Conservation (phyloP, 2,888 invertebrate genomes). For the Heliconius sara region DNA sequence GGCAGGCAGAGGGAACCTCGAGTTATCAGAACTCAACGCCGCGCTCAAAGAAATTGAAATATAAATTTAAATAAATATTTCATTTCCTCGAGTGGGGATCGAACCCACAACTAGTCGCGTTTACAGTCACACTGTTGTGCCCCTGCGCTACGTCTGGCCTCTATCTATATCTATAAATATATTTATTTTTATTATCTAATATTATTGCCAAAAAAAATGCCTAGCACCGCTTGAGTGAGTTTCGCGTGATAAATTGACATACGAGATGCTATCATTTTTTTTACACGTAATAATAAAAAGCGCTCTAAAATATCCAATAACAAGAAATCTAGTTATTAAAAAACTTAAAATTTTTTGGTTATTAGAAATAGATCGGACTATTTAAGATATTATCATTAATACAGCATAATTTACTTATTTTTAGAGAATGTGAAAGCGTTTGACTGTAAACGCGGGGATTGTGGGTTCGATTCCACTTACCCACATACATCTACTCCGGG, state of each 20-base stretch:
- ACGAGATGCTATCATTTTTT: constrained; percentile 6
- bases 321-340: not conserved
- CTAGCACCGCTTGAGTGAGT: constrained; percentile 7
- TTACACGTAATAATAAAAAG: not conserved
- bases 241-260: constrained; percentile 17
- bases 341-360: not conserved
- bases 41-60: too few species aligned
- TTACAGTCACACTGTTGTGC: too few species aligned
- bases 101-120: too few species aligned
- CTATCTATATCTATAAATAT: too few species aligned
- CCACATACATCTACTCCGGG: too few species aligned
- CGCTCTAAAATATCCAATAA: constrained; percentile 20
- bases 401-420: not conserved
- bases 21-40: too few species aligned
- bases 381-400: not conserved
- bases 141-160: too few species aligned
- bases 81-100: too few species aligned
- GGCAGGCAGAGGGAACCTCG: too few species aligned
- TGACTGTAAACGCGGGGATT: not conserved
- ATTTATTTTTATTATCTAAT: not conserved
- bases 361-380: not conserved
- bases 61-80: too few species aligned
- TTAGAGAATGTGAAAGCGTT: not conserved
- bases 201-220: not conserved
- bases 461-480: not conserved